Evolutionary conservation across 35 echinoderm and acorn worm species (phyloP).

Genomic region (Ophiothrix spiculata): DNA sequence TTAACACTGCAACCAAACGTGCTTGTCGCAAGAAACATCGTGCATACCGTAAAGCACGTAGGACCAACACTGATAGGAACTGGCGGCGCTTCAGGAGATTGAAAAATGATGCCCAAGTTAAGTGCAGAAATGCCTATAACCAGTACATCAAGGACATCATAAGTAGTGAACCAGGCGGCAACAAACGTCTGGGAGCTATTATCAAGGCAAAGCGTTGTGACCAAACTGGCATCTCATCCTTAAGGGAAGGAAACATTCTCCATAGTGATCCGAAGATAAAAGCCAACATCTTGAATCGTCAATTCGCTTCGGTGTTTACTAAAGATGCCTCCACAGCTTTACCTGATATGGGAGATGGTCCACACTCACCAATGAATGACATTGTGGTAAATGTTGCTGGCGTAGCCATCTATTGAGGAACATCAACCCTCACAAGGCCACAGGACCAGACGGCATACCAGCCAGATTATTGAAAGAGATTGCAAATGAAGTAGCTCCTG

Average conservation of each 20-base stretch:
- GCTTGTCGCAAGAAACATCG: neutral
- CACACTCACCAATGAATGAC: no score
- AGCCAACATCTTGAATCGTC: neutral
- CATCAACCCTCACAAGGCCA: neutral
- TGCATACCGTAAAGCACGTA: neutral
- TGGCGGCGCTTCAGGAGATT: no score
- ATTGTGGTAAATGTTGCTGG: no score
- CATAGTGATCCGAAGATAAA: no score
- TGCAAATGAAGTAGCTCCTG: neutral
- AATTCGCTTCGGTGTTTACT: neutral
- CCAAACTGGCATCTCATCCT: no score
- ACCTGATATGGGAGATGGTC: neutral
- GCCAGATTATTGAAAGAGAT: constrained; percentile 5
- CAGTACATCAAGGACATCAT: no score
- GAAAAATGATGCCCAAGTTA: no score
- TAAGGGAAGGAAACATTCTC: no score
- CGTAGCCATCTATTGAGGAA: neutral
- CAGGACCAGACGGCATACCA: constrained; percentile 28
- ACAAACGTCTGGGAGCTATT: no score
- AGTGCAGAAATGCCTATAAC: no score
- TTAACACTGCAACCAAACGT: neutral
- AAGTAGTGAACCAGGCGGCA: no score
- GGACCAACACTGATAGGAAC: neutral
- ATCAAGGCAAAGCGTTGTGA: no score
- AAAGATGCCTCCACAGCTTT: neutral